Evolutionary conservation across 1,140 invertebrate species (phyloP).

Genomic region (Ceratina australensis): DNA sequence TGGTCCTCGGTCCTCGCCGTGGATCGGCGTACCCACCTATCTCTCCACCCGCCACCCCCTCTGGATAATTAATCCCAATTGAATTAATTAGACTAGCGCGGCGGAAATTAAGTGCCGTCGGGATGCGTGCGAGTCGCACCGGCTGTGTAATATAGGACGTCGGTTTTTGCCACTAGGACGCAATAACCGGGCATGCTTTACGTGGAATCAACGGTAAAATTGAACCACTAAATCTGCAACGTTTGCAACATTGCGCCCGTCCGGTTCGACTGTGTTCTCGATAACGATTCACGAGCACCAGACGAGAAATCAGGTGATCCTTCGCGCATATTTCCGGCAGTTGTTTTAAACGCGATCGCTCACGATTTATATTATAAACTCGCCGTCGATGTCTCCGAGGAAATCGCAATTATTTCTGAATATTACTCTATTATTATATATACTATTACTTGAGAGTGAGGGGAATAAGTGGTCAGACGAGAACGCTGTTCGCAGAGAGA

Average conservation of each 20-base stretch:
- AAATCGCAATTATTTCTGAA: too few relatives aligned
- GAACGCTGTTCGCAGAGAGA: background rate
- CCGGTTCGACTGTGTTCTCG: background rate
- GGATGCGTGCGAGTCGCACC: background rate
- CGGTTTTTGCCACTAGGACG: constrained; percentile 25
- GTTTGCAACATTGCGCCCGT: background rate
- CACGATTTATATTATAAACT: too few relatives aligned
- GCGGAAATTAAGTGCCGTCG: constrained; percentile 45
- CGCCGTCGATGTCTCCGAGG: too few relatives aligned
- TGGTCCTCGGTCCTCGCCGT: constrained; percentile 19
- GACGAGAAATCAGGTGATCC: background rate
- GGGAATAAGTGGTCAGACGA: constrained; percentile 6
- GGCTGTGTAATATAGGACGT: background rate
- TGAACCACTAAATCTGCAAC: constrained; percentile 25
- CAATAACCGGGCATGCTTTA: constrained; percentile 21
- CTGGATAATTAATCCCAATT: constrained; percentile 59
- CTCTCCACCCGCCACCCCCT: too few relatives aligned
- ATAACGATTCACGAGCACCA: background rate
- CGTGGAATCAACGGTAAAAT: constrained; percentile 30
- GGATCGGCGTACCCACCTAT: constrained; percentile 7
- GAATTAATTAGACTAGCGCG: constrained; percentile 56
- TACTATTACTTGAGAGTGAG: too few relatives aligned
- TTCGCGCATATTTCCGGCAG: too few relatives aligned
- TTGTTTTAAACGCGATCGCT: too few relatives aligned
- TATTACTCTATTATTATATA: too few relatives aligned